Conservation (phyloP, 2,797 vertebrate species). For the Emydoidea blandingii region DNA sequence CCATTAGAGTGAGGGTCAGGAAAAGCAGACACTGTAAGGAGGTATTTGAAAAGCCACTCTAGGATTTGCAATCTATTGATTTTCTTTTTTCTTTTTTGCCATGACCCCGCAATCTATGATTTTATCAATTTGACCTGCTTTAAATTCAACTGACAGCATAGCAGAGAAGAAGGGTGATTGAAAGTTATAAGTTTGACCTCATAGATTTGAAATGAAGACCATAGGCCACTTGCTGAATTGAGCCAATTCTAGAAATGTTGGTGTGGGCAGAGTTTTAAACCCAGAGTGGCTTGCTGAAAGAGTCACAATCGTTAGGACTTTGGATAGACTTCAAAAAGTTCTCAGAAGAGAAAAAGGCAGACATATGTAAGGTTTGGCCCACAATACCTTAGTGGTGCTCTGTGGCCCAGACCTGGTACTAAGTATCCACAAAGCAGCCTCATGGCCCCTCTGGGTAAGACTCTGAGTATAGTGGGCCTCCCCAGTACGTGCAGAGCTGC, state of each 20-base stretch:
- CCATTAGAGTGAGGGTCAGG: neutral
- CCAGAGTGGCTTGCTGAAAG: neutral
- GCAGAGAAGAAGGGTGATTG: slow-evolving; percentile 36
- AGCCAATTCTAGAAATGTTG: slow-evolving; percentile 52
- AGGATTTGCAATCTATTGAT: slow-evolving; percentile 67
- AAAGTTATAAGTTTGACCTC: slow-evolving; percentile 61
- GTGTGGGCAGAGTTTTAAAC: slow-evolving; percentile 46
- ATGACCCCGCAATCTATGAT: slow-evolving; percentile 54
- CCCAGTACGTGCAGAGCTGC: neutral
- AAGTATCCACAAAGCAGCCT: neutral
- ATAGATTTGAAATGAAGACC: slow-evolving; percentile 58
- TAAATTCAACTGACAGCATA: slow-evolving; percentile 68
- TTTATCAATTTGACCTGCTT: slow-evolving; percentile 56
- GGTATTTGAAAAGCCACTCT: slow-evolving; percentile 19
- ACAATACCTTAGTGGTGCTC: neutral
- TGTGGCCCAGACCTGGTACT: neutral
- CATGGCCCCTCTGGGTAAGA: neutral
- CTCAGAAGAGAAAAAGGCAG: neutral
- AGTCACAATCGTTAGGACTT: neutral
- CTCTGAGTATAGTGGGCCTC: neutral
- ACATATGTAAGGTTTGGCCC: neutral
- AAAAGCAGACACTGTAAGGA: neutral
- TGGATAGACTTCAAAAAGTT: neutral
- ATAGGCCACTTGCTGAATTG: slow-evolving; percentile 29
- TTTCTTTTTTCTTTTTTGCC: slow-evolving; percentile 54